Evolutionary conservation across 2,888 invertebrate genomes (phyloP).

Genomic region (Rhorus exstirpatorius): DNA sequence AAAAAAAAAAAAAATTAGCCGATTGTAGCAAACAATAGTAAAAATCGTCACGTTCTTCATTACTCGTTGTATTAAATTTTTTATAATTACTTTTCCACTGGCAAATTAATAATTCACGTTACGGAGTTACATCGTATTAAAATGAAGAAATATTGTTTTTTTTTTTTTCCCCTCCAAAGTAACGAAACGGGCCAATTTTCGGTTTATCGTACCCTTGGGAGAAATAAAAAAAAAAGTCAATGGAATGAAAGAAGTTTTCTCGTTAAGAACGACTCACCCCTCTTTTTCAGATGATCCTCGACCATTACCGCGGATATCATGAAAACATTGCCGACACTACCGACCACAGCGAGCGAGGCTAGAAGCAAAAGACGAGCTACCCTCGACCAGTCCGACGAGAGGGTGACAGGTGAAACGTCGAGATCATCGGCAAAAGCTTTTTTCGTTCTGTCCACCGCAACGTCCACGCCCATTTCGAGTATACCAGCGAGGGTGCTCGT

Average conservation of each 20-base stretch:
- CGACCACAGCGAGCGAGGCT: constrained; percentile 89
- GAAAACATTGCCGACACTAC: constrained; percentile 92
- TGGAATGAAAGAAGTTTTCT: not conserved
- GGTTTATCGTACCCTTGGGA: no score
- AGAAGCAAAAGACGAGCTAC: constrained; percentile 89
- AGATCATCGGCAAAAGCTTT: constrained; percentile 78
- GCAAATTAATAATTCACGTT: no score
- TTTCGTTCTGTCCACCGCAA: constrained; percentile 76
- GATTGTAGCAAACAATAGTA: no score
- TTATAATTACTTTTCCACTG: no score
- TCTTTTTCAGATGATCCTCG: constrained; percentile 90
- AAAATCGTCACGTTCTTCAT: no score
- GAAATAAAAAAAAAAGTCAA: no score
- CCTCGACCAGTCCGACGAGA: constrained; percentile 90
- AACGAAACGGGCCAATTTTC: no score
- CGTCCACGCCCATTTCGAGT: constrained; percentile 75
- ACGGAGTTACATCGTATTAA: no score
- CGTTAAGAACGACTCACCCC: constrained; percentile 86
- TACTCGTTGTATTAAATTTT: no score
- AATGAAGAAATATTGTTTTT: no score
- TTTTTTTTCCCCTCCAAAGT: no score
- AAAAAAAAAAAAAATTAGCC: no score
- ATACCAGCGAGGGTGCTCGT: constrained; percentile 75
- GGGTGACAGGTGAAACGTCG: constrained; percentile 89
- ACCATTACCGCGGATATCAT: constrained; percentile 92